phyloP scores from a whole-genome alignment of 2,113 vertebrate species.

The Sebastes fasciatus region DNA sequence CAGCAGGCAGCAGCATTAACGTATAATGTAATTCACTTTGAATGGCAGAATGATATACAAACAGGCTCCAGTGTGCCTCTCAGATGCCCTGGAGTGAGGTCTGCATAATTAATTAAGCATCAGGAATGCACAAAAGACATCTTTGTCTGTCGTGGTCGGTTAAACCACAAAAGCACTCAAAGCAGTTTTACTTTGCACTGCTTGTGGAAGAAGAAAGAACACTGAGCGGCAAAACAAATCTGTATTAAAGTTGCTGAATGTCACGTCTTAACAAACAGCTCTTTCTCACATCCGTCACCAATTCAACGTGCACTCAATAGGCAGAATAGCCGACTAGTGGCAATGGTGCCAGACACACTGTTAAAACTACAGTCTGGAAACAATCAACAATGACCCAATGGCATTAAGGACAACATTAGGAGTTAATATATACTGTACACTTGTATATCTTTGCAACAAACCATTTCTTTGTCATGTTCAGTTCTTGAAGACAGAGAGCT shows the following conservation, averaged over 20 bases:
- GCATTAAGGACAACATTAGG: too few species aligned
- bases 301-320: background rate
- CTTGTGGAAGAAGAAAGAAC: background rate
- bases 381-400: too few species aligned
- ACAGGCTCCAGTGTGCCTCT: background rate
- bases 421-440: too few species aligned
- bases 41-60: background rate
- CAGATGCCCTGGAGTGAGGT: background rate
- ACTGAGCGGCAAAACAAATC: background rate
- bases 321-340: background rate
- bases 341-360: too few species aligned
- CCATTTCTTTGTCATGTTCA: too few species aligned
- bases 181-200: background rate
- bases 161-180: background rate
- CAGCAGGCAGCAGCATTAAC: constrained; percentile 5
- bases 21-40: background rate
- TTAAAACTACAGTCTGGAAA: too few species aligned
- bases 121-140: constrained; percentile 2
- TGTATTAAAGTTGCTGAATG: background rate
- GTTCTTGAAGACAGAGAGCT: too few species aligned
- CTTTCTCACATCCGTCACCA: too few species aligned
- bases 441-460: too few species aligned
- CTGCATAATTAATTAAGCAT: constrained; percentile 9
- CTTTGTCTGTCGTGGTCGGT: background rate
- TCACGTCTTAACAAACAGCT: background rate